These are phyloP conservation scores for Hafferia zeledoni DNA, from an alignment of 2,797 vertebrate species.

Conservation along the genomic window DNA sequence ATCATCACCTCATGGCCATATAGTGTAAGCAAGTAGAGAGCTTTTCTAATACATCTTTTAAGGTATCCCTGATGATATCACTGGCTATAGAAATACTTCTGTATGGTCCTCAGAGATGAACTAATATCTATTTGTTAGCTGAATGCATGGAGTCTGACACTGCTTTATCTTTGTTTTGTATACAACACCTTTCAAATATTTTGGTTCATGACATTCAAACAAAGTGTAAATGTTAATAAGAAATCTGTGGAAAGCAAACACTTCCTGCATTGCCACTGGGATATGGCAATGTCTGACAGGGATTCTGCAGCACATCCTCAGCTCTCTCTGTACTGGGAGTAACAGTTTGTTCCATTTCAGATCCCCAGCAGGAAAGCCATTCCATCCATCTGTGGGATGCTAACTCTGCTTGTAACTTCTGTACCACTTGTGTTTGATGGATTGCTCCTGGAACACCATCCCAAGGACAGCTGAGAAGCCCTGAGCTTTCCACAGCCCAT, in stretches of 20 bases:
- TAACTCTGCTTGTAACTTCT: not conserved
- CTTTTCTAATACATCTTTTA: not conserved
- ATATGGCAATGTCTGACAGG: not conserved
- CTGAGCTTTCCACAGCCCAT: not conserved
- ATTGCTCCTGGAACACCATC: not conserved
- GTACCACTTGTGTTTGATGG: not conserved
- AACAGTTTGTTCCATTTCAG: conserved; percentile 4
- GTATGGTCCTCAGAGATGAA: not conserved
- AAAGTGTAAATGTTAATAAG: not conserved
- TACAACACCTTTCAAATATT: fast-evolving
- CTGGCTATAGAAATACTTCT: not conserved
- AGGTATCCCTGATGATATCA: not conserved
- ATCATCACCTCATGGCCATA: not conserved
- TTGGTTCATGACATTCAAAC: fast-evolving
- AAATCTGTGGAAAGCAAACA: not conserved
- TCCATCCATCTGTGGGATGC: not conserved
- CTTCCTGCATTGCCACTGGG: not conserved
- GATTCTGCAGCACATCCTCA: not conserved
- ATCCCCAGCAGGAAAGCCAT: not conserved
- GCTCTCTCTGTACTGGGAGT: not conserved
- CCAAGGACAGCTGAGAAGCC: not conserved
- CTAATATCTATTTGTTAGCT: not conserved
- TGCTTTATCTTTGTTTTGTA: not conserved
- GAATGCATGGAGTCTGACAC: not conserved
- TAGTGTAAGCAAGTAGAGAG: not conserved